These are phyloP conservation scores for Lepidocyrtoides sp. DNA, from an alignment of 2,888 invertebrate species.

Conservation along the genomic window DNA sequence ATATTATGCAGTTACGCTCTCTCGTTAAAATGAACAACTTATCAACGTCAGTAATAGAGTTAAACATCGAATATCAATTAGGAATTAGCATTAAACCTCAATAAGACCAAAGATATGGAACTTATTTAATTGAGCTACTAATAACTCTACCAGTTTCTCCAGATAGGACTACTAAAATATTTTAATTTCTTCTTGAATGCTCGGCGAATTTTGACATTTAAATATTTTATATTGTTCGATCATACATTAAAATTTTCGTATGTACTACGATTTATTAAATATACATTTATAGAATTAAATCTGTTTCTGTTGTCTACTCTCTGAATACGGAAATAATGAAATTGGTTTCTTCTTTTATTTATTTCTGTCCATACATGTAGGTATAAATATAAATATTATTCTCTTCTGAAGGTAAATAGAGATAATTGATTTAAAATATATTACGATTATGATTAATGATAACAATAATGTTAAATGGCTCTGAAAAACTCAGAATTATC, in stretches of 20 bases:
- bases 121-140: conserved; percentile 43
- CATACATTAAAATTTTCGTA: too few relatives aligned
- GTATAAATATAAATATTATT: conserved; percentile 59
- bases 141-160: not conserved
- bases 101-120: not conserved
- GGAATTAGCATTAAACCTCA: not conserved
- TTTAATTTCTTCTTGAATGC: too few relatives aligned
- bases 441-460: not conserved
- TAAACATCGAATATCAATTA: not conserved
- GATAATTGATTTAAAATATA: too few relatives aligned
- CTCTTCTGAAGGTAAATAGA: not conserved
- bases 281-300: not conserved
- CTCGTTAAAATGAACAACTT: conserved; percentile 39
- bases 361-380: not conserved
- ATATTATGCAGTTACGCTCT: not conserved
- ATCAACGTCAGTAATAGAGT: conserved; percentile 11
- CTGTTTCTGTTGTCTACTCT: not conserved
- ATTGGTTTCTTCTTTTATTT: conserved; percentile 26
- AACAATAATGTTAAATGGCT: not conserved
- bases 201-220: too few relatives aligned
- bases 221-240: too few relatives aligned
- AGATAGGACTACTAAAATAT: too few relatives aligned
- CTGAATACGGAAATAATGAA: conserved; percentile 64
- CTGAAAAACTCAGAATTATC: conserved; percentile 41
- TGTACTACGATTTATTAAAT: too few relatives aligned